phyloP scores from a whole-genome alignment of 2,113 vertebrate genomes.

The Mesocricetus auratus region DNA sequence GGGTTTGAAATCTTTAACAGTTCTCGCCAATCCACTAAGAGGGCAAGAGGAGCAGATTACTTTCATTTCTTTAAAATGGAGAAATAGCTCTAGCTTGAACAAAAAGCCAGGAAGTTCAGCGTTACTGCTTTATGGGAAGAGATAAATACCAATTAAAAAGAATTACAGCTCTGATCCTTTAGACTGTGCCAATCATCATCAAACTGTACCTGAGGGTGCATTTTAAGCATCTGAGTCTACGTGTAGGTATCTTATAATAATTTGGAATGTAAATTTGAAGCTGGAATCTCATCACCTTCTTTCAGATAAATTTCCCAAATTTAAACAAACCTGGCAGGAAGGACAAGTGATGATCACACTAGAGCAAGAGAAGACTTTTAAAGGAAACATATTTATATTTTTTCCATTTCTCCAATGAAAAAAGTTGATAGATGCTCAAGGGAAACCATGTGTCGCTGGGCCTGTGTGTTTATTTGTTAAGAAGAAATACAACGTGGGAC shows the following conservation, averaged over 20 bases:
- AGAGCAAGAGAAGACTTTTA: background rate
- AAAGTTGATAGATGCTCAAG: background rate
- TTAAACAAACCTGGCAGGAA: background rate
- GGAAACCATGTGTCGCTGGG: background rate
- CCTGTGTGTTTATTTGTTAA: background rate
- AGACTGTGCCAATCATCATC: background rate
- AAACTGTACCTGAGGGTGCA: background rate
- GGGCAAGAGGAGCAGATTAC: background rate
- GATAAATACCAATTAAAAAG: conserved; percentile 25
- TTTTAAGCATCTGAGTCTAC: background rate
- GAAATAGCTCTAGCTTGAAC: background rate
- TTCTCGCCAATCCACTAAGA: background rate
- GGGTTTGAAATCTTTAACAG: background rate
- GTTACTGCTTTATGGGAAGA: conserved; percentile 42
- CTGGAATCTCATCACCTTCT: conserved; percentile 17
- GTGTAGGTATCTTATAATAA: background rate
- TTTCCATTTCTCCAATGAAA: conserved; percentile 8
- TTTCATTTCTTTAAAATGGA: background rate
- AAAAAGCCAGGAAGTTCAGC: conserved; percentile 33
- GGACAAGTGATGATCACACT: background rate
- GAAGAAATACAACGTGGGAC: background rate
- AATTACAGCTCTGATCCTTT: background rate
- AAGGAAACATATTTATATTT: background rate
- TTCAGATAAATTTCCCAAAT: conserved; percentile 24
- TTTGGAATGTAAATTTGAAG: conserved; percentile 13